Conservation (phyloP, 1,140 invertebrate genomes). For the Globodera ellingtonae region DNA sequence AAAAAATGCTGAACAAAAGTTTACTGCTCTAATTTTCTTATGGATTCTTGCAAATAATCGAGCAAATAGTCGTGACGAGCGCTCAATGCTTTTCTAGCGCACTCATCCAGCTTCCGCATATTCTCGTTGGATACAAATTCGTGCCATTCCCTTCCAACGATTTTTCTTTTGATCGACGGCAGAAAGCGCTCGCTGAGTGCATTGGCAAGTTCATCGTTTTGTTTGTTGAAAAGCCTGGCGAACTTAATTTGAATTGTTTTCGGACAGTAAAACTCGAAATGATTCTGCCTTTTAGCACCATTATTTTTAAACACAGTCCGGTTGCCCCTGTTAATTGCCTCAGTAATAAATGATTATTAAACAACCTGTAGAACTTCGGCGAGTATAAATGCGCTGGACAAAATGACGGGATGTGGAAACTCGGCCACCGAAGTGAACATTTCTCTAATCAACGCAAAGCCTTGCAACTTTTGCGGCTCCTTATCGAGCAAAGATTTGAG, state of each 20-base stretch:
- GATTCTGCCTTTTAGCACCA: too few relatives aligned
- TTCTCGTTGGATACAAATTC: background rate
- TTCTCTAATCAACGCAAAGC: background rate
- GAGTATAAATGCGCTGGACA: constrained; percentile 17
- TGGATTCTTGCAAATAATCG: constrained; percentile 3
- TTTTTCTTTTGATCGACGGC: constrained; percentile 10
- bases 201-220: background rate
- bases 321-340: too few relatives aligned
- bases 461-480: background rate
- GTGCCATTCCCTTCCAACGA: background rate
- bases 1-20: constrained; percentile 6
- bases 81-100: constrained; percentile 3
- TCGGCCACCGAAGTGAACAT: constrained; percentile 8
- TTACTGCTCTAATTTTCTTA: constrained; percentile 12
- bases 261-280: too few relatives aligned
- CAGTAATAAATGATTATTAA: background rate
- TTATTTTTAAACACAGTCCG: too few relatives aligned
- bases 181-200: background rate
- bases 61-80: constrained; percentile 20
- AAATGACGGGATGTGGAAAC: background rate
- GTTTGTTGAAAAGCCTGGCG: constrained; percentile 4
- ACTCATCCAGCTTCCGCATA: background rate
- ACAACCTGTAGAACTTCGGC: constrained; percentile 3
- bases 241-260: background rate
- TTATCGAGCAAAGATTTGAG: constrained; percentile 4